Conservation (phyloP, 2,888 invertebrate genomes). For the Andrena haemorrhoa region DNA sequence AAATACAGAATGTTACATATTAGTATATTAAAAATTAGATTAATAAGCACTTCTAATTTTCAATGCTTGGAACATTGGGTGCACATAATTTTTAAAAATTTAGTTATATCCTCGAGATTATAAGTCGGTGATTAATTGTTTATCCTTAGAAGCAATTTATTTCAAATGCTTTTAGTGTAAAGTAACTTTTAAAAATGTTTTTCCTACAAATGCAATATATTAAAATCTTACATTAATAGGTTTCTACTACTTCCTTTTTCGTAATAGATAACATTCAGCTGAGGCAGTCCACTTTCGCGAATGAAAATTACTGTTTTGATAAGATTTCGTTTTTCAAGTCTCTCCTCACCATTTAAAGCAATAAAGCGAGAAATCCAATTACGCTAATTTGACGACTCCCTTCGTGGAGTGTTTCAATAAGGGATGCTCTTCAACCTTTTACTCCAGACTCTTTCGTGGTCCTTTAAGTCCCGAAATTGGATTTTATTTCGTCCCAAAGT, state of each 20-base stretch:
- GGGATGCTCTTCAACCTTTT: constrained; percentile 10
- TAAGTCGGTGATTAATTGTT: too few species aligned
- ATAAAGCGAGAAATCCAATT: constrained; percentile 52
- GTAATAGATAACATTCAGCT: neutral
- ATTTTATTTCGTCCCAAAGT: constrained; percentile 1
- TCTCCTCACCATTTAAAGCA: constrained; percentile 26
- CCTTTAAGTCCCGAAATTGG: constrained; percentile 17
- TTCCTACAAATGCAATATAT: neutral
- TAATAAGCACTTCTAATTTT: neutral
- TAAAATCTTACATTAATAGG: neutral
- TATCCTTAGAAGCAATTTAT: too few species aligned
- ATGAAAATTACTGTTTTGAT: constrained; percentile 36
- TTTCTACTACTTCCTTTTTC: neutral
- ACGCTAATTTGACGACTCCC: constrained; percentile 53
- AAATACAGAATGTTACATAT: neutral
- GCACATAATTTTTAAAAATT: too few species aligned
- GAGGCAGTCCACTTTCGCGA: neutral
- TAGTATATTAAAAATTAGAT: neutral
- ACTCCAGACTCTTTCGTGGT: neutral
- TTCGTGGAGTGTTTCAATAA: constrained; percentile 24
- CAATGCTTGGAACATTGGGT: too few species aligned
- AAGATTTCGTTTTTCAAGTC: constrained; percentile 32
- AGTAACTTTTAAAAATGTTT: too few species aligned
- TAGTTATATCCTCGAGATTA: too few species aligned
- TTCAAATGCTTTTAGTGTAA: too few species aligned